Evolutionary conservation across 2,797 vertebrate genomes (phyloP).

Genomic region (Epinephelus awoara): DNA sequence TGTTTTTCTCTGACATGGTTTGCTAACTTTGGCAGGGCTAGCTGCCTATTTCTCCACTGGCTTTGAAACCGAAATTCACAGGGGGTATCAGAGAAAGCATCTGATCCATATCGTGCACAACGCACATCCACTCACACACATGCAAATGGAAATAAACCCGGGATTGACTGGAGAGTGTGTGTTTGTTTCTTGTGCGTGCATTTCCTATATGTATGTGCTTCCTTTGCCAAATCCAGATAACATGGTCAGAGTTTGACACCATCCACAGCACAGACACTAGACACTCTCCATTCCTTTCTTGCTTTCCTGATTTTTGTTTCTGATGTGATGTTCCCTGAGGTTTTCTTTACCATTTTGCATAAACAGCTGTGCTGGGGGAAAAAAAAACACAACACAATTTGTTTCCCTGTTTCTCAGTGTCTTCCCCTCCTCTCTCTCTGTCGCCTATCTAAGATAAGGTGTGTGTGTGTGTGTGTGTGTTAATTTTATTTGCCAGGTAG

Average conservation of each 20-base stretch:
- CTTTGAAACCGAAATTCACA: slow-evolving; percentile 67
- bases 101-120: slow-evolving; percentile 67
- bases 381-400: slow-evolving; percentile 19
- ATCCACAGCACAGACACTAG: slow-evolving; percentile 21
- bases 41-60: slow-evolving; percentile 67
- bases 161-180: slow-evolving; percentile 24
- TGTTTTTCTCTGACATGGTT: slow-evolving; percentile 68
- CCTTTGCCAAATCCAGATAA: slow-evolving; percentile 41
- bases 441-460: slow-evolving; percentile 17
- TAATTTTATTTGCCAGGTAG: slow-evolving; percentile 53
- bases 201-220: slow-evolving; percentile 5
- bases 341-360: slow-evolving; percentile 28
- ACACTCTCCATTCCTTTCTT: not conserved
- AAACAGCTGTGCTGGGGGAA: not conserved
- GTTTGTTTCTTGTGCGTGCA: not conserved
- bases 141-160: slow-evolving; percentile 56
- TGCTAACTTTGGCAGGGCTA: slow-evolving; percentile 67
- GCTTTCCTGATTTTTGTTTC: not conserved
- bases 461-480: slow-evolving; percentile 4
- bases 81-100: slow-evolving; percentile 70
- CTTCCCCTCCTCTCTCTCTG: slow-evolving; percentile 5
- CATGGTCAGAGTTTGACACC: slow-evolving; percentile 29
- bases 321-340: slow-evolving; percentile 15
- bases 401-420: slow-evolving; percentile 2
- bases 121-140: slow-evolving; percentile 26